Base-by-base conservation (phyloP, 2,888 invertebrate genomes). In the Euplagia quadripunctaria region DNA sequence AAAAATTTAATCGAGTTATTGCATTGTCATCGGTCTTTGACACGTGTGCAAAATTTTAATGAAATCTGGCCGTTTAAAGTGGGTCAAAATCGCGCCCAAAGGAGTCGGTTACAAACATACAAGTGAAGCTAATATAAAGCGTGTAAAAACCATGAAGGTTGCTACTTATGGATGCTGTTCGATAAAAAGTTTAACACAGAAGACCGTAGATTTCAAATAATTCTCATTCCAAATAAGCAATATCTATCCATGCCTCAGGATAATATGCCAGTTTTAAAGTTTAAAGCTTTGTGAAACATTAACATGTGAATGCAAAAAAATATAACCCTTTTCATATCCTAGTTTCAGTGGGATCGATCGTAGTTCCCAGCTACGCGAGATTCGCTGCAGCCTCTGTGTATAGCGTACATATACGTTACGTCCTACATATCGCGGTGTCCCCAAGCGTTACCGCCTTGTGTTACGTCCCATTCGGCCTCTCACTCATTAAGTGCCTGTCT, bases 271-370 rank as follows among this genome's bases (percentile, higher is more conserved):
- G 12, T 43, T 43, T 4, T 43, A 43, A 43, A 6, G 43, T 43
- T 43, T 43, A 9, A 43, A 46, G 46, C 11, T 5, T 14, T 20
- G 4, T 58, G n/a, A 11, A n/a, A n/a, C n/a, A n/a, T n/a, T n/a
- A n/a, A n/a, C n/a, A n/a, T n/a, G n/a, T n/a, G n/a, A n/a, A n/a
- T 43, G 43, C 31, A 14, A 11, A 31, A 61, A 61, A 43, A 65
- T 16, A 43, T n/a, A 6, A 46, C 58, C 31, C 64, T 51, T 64
- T 64, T 31, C 51, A 64, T 63, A 63, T 72, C 49, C 63, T 51
- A 72, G 61, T 67, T 63, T 52, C 42, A 67, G 41, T 66, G 52
- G 46, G 70, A 70, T 73, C 73, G 73, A 73, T 73, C 61, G 49
- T 43, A 63, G 67, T 70, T 63, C 58, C 55, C 20, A 67, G 75